Base-by-base conservation (phyloP, 2,797 vertebrate genomes). In the Tiaroga cobitis region DNA sequence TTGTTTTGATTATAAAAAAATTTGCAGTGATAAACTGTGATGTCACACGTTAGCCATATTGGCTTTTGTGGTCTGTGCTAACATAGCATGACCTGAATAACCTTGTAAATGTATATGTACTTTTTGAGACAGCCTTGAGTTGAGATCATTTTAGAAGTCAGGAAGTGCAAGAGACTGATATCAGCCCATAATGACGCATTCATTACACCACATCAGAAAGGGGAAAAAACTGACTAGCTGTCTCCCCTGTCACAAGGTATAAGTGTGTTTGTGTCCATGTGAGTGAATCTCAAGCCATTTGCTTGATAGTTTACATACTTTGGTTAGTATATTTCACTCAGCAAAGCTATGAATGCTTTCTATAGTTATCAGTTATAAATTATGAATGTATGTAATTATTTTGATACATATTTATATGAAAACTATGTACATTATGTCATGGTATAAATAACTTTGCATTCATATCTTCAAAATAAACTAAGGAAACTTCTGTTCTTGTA, bases 101-200 rank as follows among this genome's bases (percentile, higher is more conserved):
- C 43, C 43, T 70, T 26, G 43, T 32, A 54, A 80, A 75, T 79
- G 4, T 19, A 79, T 69, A 77, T 61, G 21, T 81, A 73, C 11
- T 51, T 83, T 86, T 75, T 86, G 79, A 82, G 84, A 86, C 74
- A 85, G 43, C 83, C 90, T 86, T 88, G 90, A 91, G 87, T 90
- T 88, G 41, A 91, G 78, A 86, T 83, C 77, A 89, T 92, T 91
- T 92, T 91, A 90, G 90, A 93, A 95, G 94, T 93, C 92, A 94
- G 95, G 95, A 95, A 95, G 94, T 93, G 90, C 88, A 90, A 92
- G 93, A 95, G 95, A 95, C 94, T 94, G 93, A 94, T 94, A 94
- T 93, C 92, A 93, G 90, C 91, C 91, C 88, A 77, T 89, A 91
- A 85, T 95, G 95, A 96, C 94, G 93, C 95, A 95, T 92, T 93